A percentile compares a stretch with the other conserved stretches of the same genome.
Conservation (phyloP, 2,113 vertebrate species). For the Sylvicapra grimmia region DNA sequence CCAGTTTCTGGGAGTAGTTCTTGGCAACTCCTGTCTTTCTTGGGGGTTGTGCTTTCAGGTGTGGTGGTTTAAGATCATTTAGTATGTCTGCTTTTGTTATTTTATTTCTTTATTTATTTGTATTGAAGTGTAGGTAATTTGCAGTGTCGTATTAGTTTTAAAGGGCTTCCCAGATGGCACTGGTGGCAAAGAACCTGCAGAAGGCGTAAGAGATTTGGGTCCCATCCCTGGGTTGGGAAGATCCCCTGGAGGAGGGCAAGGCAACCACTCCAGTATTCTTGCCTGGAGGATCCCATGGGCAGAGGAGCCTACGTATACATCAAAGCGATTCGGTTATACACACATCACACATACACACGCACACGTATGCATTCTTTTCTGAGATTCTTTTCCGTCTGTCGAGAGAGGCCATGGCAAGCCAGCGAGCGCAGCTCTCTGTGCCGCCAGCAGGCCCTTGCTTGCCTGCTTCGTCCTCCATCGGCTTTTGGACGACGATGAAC, state of each 20-base stretch:
- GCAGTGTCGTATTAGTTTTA: neutral
- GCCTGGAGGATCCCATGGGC: neutral
- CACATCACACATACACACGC: neutral
- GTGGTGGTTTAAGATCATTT: neutral
- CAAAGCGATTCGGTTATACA: rapidly evolving
- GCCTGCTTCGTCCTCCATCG: neutral
- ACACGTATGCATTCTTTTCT: neutral
- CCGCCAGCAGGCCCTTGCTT: neutral
- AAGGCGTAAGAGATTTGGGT: neutral
- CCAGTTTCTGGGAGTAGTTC: neutral
- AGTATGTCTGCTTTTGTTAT: neutral
- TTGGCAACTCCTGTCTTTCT: neutral
- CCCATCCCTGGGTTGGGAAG: neutral
- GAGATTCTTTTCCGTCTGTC: neutral
- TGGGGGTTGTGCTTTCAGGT: neutral
- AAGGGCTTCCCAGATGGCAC: neutral
- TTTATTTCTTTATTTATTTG: neutral
- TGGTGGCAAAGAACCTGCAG: neutral
- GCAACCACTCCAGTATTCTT: neutral
- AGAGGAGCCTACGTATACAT: neutral
- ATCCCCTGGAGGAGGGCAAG: neutral
- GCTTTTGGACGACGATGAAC: neutral
- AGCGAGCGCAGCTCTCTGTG: neutral
- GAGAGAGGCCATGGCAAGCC: neutral
- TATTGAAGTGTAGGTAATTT: neutral